Conservation (phyloP, 2,888 invertebrate species). For the Lithodes maja region DNA sequence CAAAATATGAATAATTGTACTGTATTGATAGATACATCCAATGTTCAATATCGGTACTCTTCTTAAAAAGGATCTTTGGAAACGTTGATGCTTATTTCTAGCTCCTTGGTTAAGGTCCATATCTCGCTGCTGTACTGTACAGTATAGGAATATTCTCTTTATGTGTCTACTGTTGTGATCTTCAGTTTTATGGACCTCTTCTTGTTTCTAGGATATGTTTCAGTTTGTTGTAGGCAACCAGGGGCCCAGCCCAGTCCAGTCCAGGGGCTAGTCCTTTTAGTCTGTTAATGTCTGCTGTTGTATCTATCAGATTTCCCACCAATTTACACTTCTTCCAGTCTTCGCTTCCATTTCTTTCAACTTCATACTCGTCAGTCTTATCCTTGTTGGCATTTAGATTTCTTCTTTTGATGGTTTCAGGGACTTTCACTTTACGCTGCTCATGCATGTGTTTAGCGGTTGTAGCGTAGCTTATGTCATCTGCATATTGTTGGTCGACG, state of each 20-base stretch:
- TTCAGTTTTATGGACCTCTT: neutral
- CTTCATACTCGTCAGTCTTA: neutral
- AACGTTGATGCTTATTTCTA: neutral
- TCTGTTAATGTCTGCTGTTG: neutral
- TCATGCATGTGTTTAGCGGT: neutral
- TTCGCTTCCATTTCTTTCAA: neutral
- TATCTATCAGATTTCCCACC: neutral
- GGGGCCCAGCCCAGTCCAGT: too few species aligned
- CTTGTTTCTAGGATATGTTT: neutral
- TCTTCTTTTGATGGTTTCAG: conserved; percentile 1
- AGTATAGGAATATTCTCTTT: neutral
- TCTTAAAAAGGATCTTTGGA: neutral
- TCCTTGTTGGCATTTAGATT: neutral
- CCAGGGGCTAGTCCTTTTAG: neutral
- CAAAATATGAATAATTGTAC: too few species aligned
- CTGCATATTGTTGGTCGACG: neutral
- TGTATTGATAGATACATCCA: too few species aligned
- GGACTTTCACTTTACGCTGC: neutral
- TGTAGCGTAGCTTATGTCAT: neutral
- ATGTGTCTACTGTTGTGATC: neutral
- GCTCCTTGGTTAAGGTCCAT: neutral
- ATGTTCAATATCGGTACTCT: neutral
- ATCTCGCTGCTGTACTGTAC: neutral
- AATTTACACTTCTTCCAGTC: neutral
- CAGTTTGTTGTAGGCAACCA: neutral